phyloP scores from a whole-genome alignment of 1,140 invertebrate species.

The Metopolophium dirhodum region DNA sequence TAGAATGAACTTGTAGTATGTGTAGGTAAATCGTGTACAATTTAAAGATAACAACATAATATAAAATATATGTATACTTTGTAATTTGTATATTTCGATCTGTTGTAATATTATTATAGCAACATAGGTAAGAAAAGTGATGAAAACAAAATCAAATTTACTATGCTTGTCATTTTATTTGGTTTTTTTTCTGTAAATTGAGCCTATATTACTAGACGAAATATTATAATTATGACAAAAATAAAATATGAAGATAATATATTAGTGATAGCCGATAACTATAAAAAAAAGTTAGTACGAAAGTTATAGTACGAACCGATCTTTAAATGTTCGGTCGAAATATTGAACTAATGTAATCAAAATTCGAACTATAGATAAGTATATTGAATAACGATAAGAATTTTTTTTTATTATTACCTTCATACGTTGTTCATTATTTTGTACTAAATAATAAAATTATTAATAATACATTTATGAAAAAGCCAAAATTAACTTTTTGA shows the following conservation, averaged over 20 bases:
- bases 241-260: not conserved
- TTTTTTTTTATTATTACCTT: no score
- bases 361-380: not conserved
- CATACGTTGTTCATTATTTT: not conserved
- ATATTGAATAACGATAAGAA: not conserved
- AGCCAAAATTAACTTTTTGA: not conserved
- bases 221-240: not conserved
- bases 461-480: no score
- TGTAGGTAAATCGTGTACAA: not conserved
- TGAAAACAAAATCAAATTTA: not conserved
- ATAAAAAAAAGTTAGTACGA: no score
- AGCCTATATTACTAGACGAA: not conserved
- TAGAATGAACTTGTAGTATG: not conserved
- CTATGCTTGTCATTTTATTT: not conserved
- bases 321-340: not conserved
- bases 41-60: no score
- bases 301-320: not conserved
- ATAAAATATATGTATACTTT: not conserved
- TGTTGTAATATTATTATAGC: not conserved
- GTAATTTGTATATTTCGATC: not conserved
- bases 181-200: not conserved
- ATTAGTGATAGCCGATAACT: not conserved
- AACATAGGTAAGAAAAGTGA: not conserved
- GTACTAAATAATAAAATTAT: not conserved
- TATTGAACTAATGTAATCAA: not conserved